Evolutionary conservation across 2,113 vertebrate species (phyloP), one percentile per base, ranked within the genome.

Genomic region (Aptenodytes forsteri): DNA sequence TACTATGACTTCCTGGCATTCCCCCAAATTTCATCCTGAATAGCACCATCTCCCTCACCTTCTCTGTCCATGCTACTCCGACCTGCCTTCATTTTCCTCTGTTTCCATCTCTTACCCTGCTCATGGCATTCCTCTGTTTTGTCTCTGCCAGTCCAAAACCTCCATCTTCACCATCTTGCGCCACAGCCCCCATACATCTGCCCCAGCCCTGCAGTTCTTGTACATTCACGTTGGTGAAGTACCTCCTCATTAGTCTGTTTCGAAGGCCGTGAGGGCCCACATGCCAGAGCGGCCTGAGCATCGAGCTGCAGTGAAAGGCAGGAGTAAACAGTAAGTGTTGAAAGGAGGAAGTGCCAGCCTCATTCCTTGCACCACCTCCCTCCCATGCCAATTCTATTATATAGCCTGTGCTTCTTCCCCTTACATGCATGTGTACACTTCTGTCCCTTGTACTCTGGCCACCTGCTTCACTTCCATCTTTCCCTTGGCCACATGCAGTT

Each of bases 141-240:
- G 8, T 16, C 27, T 67, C 15, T 82, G 9, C 17, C 27, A 36
- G 5, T 58, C 14, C 30, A 62, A 27, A 17, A 30, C 17, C 2
- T 65, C 7, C 11, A 0, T 77, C 36, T 70, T 21, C 49, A 58
- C 22, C 16, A 9, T 20, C 8, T 72, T 66, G 56, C 1, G 2
- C 27, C 12, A 11, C 21, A 44, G 38, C 13, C 50, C 16, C 15
- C 11, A 2, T 23, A 27, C 6, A 4, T 58, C 50, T 82, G 50
- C 42, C 55, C 7, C 23, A 70, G n/a, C 17, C 47, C 26, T 16
- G 38, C 52, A 67, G 5, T 64, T 71, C n/a, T n/a, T 19, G 8
- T 17, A 4, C 0, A 0, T 42, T 59, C 13, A 6, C 0, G 1
- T 64, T 71, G 16, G 6, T 54, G 27, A 93, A 87, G 11, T 49